Evolutionary conservation across 2,797 vertebrate genomes (phyloP), one percentile per base, ranked within the genome.

Genomic region (Yasuhikotakia modesta): DNA sequence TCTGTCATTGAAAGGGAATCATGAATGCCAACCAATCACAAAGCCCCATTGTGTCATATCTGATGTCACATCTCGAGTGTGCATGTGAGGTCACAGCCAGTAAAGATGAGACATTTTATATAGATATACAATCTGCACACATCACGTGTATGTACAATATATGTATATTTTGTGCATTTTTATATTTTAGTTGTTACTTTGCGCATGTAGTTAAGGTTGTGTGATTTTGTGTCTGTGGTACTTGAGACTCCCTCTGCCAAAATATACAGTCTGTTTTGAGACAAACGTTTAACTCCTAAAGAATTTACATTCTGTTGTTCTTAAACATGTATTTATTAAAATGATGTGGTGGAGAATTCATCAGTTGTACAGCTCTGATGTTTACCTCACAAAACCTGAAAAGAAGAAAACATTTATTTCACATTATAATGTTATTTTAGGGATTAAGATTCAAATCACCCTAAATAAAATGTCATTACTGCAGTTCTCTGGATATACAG

Each of bases 121-220:
- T 80, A 84, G 70, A 78, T 84, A 76, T 78, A 81, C 81, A 78
- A 65, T 81, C 64, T 81, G 75, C 24, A 81, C 76, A 77, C 68
- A 43, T 64, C 21, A 65, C 27, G 58, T 74, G 57, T 78, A 77
- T 81, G 74, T 83, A 79, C 70, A 74, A 72, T 82, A 72, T 84
- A 84, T 84, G 72, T 84, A 83, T 84, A 81, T 86, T 82, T 82
- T 78, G 78, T 52, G 43, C 63, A 82, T 81, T 82, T 85, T 84
- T 74, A 73, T 67, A 70, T 85, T 81, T 71, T 69, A 70, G 71
- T 78, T 71, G 57, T 76, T 73, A 32, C 13, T 63, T 60, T 60
- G 66, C 21, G 52, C 63, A 39, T 79, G 65, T 81, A 74, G 79
- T 68, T 75, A 19, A 27, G 52, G 52, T 50, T 60, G 79, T 61